phyloP scores from a whole-genome alignment of 2,797 vertebrate species.

The Melanotaenia parkinsoni region DNA sequence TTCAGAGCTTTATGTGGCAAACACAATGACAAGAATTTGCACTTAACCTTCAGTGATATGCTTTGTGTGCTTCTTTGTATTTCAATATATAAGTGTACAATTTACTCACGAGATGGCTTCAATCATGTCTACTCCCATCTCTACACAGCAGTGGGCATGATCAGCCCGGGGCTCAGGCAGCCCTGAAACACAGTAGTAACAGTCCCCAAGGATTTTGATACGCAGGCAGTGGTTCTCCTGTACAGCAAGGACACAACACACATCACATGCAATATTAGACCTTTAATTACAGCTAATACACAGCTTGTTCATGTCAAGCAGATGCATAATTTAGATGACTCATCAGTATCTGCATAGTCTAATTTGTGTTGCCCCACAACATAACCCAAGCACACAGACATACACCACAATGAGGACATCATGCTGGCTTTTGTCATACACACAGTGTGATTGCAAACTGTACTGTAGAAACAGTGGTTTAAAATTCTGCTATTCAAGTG shows the following conservation, averaged over 20 bases:
- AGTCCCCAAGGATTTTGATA: conserved; percentile 97
- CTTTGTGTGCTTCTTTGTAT: neutral
- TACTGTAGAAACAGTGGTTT: conserved; percentile 20
- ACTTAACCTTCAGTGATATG: neutral
- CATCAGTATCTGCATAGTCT: conserved; percentile 30
- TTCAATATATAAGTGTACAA: neutral
- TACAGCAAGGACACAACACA: conserved; percentile 36
- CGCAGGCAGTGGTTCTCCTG: conserved; percentile 97
- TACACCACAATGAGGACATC: conserved; percentile 14
- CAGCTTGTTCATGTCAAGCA: conserved; percentile 26
- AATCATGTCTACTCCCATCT: conserved; percentile 99
- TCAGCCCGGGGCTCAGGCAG: conserved; percentile 93
- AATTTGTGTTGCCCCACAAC: conserved; percentile 47
- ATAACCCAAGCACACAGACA: neutral
- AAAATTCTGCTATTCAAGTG: conserved; percentile 27
- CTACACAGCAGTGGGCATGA: conserved; percentile 97
- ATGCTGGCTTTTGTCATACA: conserved; percentile 25
- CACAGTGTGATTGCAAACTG: conserved; percentile 21
- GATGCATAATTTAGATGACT: conserved; percentile 52
- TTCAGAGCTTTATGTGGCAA: neutral
- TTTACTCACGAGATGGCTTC: conserved; percentile 94
- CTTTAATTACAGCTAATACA: conserved; percentile 19
- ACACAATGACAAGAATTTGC: neutral
- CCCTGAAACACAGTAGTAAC: conserved; percentile 97
- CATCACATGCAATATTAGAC: conserved; percentile 8